Evolutionary conservation across 2,797 vertebrate genomes (phyloP).

Genomic region (Enteromius afrohamiltoni): DNA sequence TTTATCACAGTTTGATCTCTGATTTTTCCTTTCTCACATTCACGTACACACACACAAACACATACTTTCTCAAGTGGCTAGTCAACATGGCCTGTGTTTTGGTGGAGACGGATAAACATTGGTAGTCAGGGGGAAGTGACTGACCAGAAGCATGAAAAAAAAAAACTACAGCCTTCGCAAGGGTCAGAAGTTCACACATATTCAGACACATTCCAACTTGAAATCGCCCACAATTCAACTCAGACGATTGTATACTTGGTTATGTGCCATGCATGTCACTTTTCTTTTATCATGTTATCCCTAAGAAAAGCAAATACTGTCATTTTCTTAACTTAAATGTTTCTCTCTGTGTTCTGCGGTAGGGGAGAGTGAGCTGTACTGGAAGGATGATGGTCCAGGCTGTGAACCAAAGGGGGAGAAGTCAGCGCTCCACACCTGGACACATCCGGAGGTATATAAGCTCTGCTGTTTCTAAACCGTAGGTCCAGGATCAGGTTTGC

Average conservation of each 20-base stretch:
- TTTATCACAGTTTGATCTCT: background rate
- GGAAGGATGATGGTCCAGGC: constrained; percentile 99
- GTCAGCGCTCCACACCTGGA: constrained; percentile 86
- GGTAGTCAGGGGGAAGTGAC: constrained; percentile 12
- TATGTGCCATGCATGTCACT: background rate
- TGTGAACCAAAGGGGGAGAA: constrained; percentile 94
- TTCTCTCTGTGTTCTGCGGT: constrained; percentile 51
- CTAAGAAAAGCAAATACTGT: background rate
- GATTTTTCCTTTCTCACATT: background rate
- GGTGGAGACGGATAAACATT: constrained; percentile 19
- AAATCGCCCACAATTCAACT: background rate
- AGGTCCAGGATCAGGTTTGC: constrained; percentile 12
- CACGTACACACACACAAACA: no score
- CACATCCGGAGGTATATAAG: constrained; percentile 87
- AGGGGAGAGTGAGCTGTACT: constrained; percentile 94
- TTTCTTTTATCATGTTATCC: background rate
- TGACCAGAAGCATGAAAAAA: background rate
- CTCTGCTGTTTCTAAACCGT: background rate
- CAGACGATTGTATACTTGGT: background rate
- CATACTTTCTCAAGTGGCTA: background rate
- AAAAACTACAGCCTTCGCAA: background rate
- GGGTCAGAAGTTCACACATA: background rate
- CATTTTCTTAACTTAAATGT: constrained; percentile 3
- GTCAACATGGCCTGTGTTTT: constrained; percentile 5
- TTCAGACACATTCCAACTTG: background rate